These are phyloP conservation scores for Colius striatus DNA, from an alignment of 2,113 vertebrate genomes.

Conservation along the genomic window DNA sequence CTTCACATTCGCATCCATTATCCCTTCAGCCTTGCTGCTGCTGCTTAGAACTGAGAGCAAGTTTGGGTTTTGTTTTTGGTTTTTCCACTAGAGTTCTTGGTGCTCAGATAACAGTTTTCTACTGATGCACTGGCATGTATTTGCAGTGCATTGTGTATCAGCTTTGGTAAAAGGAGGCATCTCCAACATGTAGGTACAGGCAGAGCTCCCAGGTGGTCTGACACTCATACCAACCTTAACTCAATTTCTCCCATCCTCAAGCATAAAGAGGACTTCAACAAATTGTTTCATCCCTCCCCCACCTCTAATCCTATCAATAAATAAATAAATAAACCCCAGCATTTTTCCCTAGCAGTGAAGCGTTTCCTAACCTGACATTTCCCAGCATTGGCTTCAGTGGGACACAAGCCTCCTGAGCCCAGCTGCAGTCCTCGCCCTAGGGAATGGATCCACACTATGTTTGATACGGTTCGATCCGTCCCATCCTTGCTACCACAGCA, in stretches of 20 bases:
- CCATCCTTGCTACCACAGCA: neutral
- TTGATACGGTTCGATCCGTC: neutral
- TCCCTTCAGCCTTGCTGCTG: neutral
- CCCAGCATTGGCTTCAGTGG: neutral
- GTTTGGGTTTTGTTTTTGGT: too few relatives aligned
- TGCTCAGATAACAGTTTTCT: neutral
- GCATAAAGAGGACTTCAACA: neutral
- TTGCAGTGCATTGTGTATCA: accelerated
- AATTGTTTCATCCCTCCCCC: too few relatives aligned
- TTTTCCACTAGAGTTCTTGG: accelerated
- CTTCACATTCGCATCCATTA: neutral
- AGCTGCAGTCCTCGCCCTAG: neutral
- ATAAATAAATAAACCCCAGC: neutral
- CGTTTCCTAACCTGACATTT: neutral
- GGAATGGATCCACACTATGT: neutral
- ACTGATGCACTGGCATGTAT: accelerated
- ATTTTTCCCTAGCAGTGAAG: neutral
- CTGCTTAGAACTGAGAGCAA: neutral
- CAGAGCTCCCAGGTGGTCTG: neutral
- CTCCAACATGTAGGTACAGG: neutral
- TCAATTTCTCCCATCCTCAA: neutral
- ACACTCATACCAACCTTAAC: neutral
- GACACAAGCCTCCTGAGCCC: neutral
- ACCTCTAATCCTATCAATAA: too few relatives aligned
- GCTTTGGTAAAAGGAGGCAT: neutral